phyloP scores from a whole-genome alignment of 2,888 invertebrate genomes.

The Laspeyria flexula region DNA sequence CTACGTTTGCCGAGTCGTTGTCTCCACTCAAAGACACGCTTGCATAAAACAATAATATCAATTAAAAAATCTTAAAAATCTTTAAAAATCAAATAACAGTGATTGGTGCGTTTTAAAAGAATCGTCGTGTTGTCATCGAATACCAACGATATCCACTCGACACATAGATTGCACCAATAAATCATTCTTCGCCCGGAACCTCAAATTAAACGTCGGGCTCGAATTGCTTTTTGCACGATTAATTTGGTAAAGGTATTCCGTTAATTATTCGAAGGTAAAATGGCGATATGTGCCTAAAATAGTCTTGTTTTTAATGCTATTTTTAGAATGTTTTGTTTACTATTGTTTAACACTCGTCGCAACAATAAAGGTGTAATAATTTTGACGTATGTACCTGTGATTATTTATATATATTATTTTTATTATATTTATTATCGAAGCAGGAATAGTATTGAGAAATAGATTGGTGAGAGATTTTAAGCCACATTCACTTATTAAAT shows the following conservation, averaged over 20 bases:
- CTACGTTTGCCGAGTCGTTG: too few species aligned
- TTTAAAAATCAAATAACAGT: too few species aligned
- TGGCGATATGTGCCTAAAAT: background rate
- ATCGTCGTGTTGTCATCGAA: conserved; percentile 27
- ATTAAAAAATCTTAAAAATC: conserved; percentile 1
- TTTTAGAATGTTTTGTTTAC: background rate
- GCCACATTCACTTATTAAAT: too few species aligned
- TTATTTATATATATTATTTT: too few species aligned
- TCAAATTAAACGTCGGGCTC: conserved; percentile 53
- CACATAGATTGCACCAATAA: conserved; percentile 60
- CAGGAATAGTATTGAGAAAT: too few species aligned
- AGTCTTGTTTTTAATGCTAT: background rate
- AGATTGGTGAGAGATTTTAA: too few species aligned
- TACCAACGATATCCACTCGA: conserved; percentile 41
- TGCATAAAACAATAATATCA: background rate
- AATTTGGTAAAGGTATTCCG: conserved; percentile 28
- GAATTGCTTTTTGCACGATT: conserved; percentile 50
- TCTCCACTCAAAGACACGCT: too few species aligned
- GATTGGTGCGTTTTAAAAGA: conserved; percentile 28
- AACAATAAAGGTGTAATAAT: too few species aligned
- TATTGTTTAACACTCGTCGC: too few species aligned
- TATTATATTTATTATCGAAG: too few species aligned
- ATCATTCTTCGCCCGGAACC: conserved; percentile 54
- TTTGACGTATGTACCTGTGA: too few species aligned
- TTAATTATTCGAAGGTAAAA: conserved; percentile 33